Base-by-base conservation (phyloP, 2,113 vertebrate genomes). In the Picathartes gymnocephalus region DNA sequence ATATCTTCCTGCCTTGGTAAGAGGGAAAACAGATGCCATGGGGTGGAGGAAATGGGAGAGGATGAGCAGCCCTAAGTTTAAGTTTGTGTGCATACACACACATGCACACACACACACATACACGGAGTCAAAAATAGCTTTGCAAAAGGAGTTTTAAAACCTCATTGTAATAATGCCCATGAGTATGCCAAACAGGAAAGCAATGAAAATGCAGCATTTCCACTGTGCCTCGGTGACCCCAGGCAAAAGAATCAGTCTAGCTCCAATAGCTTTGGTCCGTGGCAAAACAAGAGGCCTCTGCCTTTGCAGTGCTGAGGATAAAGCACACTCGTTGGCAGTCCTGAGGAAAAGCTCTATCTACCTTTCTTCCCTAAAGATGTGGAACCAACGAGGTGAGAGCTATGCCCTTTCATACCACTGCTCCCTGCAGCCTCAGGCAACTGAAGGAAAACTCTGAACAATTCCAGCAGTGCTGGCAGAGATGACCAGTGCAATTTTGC, bases 1-100 rank as follows among this genome's bases (percentile, higher is more conserved):
- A 95, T 98, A 97, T 97, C 92, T 97, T 97, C 93, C 82, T 97
- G 96, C 89, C 93, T 97, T 19, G 12, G 90, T 95, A 88, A 96
- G 74, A 94, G 74, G 54, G 35, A 97, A 97, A 96, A 90, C 86
- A 90, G 96, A 96, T 97, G 89, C 83, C 81, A 87, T 40, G 64
- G 80, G 94, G 87, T 97, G 92, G 90, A 97, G 90, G 66, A 88
- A 96, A 90, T 73, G 84, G 77, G 65, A 97, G 83, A 95, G 57
- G 57, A 90, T 86, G 84, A 76, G 39, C 35, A 92, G 81, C 80
- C 86, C 79, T 86, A 74, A 70, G 76, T 90, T 93, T 70, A 78
- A 71, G 42, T 71, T 64, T 92, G 47, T 87, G 47, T 51, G 68
- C 78, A 68, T 90, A 65, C 39, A 88, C 3, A 13, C 0, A 0